Evolutionary conservation across 2,113 vertebrate genomes (phyloP), one percentile per base, ranked within the genome.

Genomic region (Lynx canadensis): DNA sequence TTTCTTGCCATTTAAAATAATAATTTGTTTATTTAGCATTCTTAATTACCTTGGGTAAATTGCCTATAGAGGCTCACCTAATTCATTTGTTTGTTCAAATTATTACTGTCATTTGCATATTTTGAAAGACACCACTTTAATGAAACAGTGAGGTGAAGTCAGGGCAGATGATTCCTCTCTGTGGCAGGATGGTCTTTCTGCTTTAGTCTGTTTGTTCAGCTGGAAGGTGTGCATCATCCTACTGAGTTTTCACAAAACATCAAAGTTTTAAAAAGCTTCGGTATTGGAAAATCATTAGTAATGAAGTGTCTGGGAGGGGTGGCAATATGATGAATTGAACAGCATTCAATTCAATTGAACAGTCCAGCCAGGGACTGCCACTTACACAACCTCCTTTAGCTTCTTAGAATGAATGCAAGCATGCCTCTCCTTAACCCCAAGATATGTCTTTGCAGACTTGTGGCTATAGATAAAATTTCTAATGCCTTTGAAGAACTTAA

Each of bases 21-120:
- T 98, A 98, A 98, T 98, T 98, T 98, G 96, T 98, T 98, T 98
- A 97, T 93, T 98, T 98, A 97, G 96, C 95, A 96, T 97, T 98
- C 92, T 97, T 97, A 98, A 98, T 98, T 98, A 94, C 96, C 95
- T 97, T 97, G 93, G 98, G 96, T 98, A 96, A 97, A 96, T 98
- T 98, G 98, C 97, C 97, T 97, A 71, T 95, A 97, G 97, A 97
- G 95, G 93, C 95, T 96, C 96, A 71, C 94, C 93, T 95, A 97
- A 97, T 97, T 95, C 88, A 69, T 98, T 97, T 98, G 79, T 97
- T 89, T 98, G 94, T 97, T 98, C 95, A 91, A 71, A 97, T 97
- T 98, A 94, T 95, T 93, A 93, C 92, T 74, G 95, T 83, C 66
- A 97, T 98, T 98, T 98, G 90, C 93, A 95, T 97, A 95, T 91